Evolutionary conservation across 2,888 invertebrate genomes (phyloP).

Genomic region (Drosophila diplacantha): DNA sequence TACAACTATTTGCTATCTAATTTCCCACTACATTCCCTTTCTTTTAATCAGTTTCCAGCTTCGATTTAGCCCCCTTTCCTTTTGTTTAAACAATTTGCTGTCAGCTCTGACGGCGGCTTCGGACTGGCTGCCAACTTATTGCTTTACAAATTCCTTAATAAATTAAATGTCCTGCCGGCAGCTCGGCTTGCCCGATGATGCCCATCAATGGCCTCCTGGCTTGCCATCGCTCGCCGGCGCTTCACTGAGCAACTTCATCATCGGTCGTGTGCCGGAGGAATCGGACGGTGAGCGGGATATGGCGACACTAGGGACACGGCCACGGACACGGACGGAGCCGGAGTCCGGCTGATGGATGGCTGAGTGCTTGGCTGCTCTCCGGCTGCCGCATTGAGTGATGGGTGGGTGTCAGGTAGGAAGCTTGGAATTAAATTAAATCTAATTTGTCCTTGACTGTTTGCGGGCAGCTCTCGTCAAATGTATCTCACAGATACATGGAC

Average conservation of each 20-base stretch:
- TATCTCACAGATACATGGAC: background rate
- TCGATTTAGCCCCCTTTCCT: background rate
- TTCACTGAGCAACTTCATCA: slow-evolving; percentile 59
- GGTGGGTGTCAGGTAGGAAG: slow-evolving; percentile 49
- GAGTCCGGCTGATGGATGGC: slow-evolving; percentile 59
- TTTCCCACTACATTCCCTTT: background rate
- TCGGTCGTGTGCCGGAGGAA: slow-evolving; percentile 47
- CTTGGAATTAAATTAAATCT: slow-evolving; percentile 67
- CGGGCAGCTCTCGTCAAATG: slow-evolving; percentile 38
- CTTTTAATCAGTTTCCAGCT: background rate
- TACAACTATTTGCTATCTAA: too few species aligned
- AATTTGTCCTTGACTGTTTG: slow-evolving; percentile 67
- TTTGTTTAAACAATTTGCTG: background rate
- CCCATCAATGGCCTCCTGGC: slow-evolving; percentile 22
- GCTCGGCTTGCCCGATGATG: slow-evolving; percentile 19
- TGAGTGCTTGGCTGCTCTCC: slow-evolving; percentile 52
- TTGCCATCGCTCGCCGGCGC: slow-evolving; percentile 31
- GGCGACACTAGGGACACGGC: background rate
- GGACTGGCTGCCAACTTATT: slow-evolving; percentile 56
- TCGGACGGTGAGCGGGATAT: slow-evolving; percentile 2
- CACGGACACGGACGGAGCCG: background rate
- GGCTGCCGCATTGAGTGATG: slow-evolving; percentile 34
- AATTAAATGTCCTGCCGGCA: slow-evolving; percentile 63
- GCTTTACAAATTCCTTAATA: slow-evolving; percentile 72
- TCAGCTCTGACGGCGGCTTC: background rate